These are phyloP conservation scores for Cheilosia soror DNA, from an alignment of 2,888 invertebrate genomes.

Conservation along the genomic window DNA sequence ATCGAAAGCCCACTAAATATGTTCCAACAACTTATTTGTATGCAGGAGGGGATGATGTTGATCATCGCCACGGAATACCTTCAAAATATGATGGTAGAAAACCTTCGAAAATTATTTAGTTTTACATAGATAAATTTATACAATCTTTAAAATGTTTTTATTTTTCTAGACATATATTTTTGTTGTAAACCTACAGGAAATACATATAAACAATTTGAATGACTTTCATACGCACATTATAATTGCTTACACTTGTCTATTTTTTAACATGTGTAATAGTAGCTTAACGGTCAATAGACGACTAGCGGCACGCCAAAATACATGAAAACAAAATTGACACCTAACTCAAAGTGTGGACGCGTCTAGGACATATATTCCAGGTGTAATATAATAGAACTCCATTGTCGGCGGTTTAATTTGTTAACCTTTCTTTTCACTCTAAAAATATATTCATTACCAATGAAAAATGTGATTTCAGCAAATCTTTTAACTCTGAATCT, in stretches of 20 bases:
- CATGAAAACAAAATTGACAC: too few relatives aligned
- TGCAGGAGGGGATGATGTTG: slow-evolving; percentile 19
- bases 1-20: slow-evolving; percentile 15
- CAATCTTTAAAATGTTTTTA: slow-evolving; percentile 46
- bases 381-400: too few relatives aligned
- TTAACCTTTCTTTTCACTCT: too few relatives aligned
- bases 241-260: background rate
- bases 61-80: slow-evolving; percentile 21
- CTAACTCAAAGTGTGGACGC: too few relatives aligned
- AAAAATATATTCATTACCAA: too few relatives aligned
- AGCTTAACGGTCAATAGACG: too few relatives aligned
- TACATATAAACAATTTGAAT: slow-evolving; percentile 48
- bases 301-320: too few relatives aligned
- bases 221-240: slow-evolving; percentile 5
- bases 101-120: slow-evolving; percentile 51
- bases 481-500: too few relatives aligned
- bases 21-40: slow-evolving; percentile 36
- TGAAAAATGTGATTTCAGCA: too few relatives aligned
- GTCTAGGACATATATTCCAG: too few relatives aligned
- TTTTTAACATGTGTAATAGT: too few relatives aligned
- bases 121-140: slow-evolving; percentile 31
- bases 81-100: slow-evolving; percentile 45
- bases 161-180: slow-evolving; percentile 55
- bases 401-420: too few relatives aligned
- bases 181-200: slow-evolving; percentile 44